Percentiles rank a stretch among this genome's conserved stretches.
Evolutionary conservation across 2,797 vertebrate genomes (phyloP).

Genomic region (Syndactyla subalaris): DNA sequence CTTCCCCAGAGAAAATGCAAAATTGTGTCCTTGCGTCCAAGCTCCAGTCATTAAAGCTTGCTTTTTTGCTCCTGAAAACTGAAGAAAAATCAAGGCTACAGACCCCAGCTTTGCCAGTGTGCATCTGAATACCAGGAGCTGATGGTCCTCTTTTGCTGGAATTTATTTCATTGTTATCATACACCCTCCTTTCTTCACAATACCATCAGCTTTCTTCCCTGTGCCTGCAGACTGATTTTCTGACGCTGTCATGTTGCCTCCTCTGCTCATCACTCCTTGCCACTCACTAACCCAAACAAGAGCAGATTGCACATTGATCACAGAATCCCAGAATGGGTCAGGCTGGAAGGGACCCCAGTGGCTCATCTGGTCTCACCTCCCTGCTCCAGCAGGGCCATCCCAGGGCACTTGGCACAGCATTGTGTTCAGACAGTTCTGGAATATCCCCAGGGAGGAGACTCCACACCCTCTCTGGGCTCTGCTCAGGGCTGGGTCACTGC

Average conservation of each 20-base stretch:
- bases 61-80: not conserved
- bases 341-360: not conserved
- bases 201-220: not conserved
- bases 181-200: not conserved
- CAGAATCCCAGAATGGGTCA: rapidly evolving
- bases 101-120: not conserved
- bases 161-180: not conserved
- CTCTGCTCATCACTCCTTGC: not conserved
- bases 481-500: not conserved
- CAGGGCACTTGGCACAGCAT: not conserved
- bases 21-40: not conserved
- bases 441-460: not conserved
- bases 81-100: not conserved
- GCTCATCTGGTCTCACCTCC: not conserved
- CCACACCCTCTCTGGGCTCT: not conserved
- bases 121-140: not conserved
- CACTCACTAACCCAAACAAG: not conserved
- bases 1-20: not conserved
- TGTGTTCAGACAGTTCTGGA: not conserved
- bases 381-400: not conserved
- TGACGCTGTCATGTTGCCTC: not conserved
- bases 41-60: not conserved
- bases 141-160: not conserved
- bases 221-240: not conserved
- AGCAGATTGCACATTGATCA: not conserved